Base-by-base conservation (phyloP, 1,140 invertebrate species). In the Pogonomyrmex californicus region DNA sequence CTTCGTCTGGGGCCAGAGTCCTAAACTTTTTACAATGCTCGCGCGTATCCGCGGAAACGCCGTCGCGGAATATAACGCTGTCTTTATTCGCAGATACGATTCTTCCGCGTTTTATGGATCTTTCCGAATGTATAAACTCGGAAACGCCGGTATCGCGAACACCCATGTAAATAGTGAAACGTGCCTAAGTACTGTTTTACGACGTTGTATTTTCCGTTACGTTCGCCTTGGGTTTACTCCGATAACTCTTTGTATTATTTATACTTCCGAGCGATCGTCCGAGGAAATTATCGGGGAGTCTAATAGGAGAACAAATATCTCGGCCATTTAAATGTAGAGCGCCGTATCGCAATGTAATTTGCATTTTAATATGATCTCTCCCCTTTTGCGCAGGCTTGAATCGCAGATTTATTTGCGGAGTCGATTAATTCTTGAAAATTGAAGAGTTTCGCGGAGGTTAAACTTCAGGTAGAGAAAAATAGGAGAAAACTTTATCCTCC, bases 41-140 rank as follows among this genome's bases (percentile, higher is more conserved):
- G 41, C 70, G 41, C 47, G 70, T 49, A 85, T 85, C 41, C 4
- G 30, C 12, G 51, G 17, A 3, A 36, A 14, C 56, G 10, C 1
- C 1, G 49, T 6, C 38, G 36, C 30, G 63, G 9, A 33, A 36
- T 54, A 33, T 58, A 70, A n/a, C 41, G 9, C 33, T 56, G 44
- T 49, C 30, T 33, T 62, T 76, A 49, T 62, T 47, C 23, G n/a
- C 44, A 4, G 41, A 49, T 75, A 75, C 41, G 54, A 62, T 75
- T 60, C 70, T 51, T 83, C 23, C n/a, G 44, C 44, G 44, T 10
- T 85, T 85, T 85, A 85, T 51, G 56, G 44, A 75, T 49, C 70
- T 62, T 14, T 41, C 17, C 54, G 79, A 76, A 85, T 6, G n/a
- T 23, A 12, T 85, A 85, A 63, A 51, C 44, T 17, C 54, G 81